phyloP scores from a whole-genome alignment of 2,797 vertebrate genomes.

The Phoxinus dragarum region DNA sequence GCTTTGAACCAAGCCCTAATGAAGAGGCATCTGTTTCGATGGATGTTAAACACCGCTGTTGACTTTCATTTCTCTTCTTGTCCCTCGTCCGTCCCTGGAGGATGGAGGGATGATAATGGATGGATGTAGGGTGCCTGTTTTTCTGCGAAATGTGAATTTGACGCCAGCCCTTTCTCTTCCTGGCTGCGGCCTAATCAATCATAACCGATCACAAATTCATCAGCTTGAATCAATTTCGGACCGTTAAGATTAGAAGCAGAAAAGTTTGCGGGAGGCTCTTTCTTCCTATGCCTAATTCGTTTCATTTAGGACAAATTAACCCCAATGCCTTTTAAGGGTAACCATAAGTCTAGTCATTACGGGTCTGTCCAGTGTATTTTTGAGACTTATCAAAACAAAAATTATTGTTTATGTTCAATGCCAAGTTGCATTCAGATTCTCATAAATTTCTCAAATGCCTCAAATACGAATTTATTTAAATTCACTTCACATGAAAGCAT shows the following conservation, averaged over 20 bases:
- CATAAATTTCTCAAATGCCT: background rate
- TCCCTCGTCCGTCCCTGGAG: conserved; percentile 67
- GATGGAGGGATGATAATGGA: conserved; percentile 66
- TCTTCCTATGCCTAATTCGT: conserved; percentile 76
- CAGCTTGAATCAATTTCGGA: conserved; percentile 99
- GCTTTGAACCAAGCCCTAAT: conserved; percentile 67
- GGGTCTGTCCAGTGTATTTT: conserved; percentile 14
- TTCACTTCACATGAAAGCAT: conserved; percentile 24
- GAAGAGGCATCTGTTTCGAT: conserved; percentile 71
- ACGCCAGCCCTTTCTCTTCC: conserved; percentile 83
- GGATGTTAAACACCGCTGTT: conserved; percentile 73
- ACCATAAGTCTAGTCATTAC: conserved; percentile 30
- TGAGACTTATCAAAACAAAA: conserved; percentile 9
- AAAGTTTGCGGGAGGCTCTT: conserved; percentile 69
- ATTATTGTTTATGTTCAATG: conserved; percentile 32
- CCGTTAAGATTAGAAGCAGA: conserved; percentile 94
- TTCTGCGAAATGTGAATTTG: conserved; percentile 69
- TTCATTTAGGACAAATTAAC: conserved; percentile 78
- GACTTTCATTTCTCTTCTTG: conserved; percentile 73
- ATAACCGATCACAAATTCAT: conserved; percentile 95
- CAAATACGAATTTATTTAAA: conserved; percentile 14
- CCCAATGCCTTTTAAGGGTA: conserved; percentile 45
- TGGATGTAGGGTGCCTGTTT: conserved; percentile 65
- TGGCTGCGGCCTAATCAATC: conserved; percentile 87
- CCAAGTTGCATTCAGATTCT: conserved; percentile 34